Conservation (phyloP, 2,113 vertebrate species). For the Lucifuga dentata region DNA sequence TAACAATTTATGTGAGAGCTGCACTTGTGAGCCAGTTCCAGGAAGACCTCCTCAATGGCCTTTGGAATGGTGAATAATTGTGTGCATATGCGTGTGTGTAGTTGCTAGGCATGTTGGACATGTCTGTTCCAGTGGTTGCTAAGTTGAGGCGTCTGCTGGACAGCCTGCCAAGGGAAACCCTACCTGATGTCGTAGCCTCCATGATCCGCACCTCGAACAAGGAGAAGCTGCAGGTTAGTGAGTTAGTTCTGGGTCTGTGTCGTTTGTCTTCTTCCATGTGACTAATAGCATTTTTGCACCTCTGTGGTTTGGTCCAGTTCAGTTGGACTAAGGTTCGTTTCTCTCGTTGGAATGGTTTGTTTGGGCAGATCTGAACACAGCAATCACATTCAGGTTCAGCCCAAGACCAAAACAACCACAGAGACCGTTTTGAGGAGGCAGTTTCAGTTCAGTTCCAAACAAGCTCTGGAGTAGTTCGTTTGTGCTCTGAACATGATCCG, state of each 20-base stretch:
- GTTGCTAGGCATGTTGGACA: conserved; percentile 96
- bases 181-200: conserved; percentile 93
- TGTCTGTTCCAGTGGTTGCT: conserved; percentile 94
- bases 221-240: conserved; percentile 97
- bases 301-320: too few relatives aligned
- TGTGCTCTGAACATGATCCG: too few relatives aligned
- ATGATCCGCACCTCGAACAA: conserved; percentile 96
- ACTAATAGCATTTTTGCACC: too few relatives aligned
- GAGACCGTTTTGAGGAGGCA: too few relatives aligned
- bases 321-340: too few relatives aligned
- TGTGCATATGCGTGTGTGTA: conserved; percentile 26
- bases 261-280: too few relatives aligned
- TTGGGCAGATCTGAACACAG: too few relatives aligned
- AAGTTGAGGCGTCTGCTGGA: conserved; percentile 93
- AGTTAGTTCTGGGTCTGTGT: neutral
- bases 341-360: too few relatives aligned
- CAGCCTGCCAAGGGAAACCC: conserved; percentile 91
- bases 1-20: neutral
- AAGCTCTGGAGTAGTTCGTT: too few relatives aligned
- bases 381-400: too few relatives aligned
- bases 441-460: too few relatives aligned
- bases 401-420: too few relatives aligned
- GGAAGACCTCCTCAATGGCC: neutral
- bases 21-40: neutral
- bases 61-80: neutral